A percentile compares a stretch with the other conserved stretches of the same genome.
Conservation (phyloP, 53 echinoderm and acorn worm genomes). For the Stichopus horrens region DNA sequence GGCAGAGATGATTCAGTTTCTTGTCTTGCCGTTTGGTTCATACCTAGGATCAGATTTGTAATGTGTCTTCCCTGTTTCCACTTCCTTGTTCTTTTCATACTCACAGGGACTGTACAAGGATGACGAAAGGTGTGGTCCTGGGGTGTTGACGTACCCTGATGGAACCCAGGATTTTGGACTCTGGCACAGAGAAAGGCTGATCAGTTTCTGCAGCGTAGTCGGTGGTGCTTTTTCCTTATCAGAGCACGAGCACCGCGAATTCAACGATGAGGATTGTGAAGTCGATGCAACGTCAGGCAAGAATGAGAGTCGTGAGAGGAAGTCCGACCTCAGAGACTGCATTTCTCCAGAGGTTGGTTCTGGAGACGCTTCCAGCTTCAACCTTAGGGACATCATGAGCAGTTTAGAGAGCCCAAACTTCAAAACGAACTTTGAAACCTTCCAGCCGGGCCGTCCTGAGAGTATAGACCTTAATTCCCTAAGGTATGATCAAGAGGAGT, state of each 20-base stretch:
- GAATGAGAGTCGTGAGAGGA: background rate
- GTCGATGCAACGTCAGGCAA: slow-evolving; percentile 10
- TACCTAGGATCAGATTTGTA: background rate
- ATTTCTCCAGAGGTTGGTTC: slow-evolving; percentile 51
- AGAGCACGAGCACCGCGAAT: slow-evolving; percentile 79
- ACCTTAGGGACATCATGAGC: slow-evolving; percentile 61
- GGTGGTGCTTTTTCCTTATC: slow-evolving; percentile 80
- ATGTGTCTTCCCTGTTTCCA: too few species aligned
- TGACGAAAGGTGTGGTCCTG: slow-evolving; percentile 86
- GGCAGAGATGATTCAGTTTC: background rate
- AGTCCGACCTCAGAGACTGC: background rate
- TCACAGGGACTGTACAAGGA: slow-evolving; percentile 87
- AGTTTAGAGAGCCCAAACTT: slow-evolving; percentile 59
- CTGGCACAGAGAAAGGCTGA: slow-evolving; percentile 81
- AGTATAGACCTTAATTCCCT: slow-evolving; percentile 84
- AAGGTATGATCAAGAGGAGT: slow-evolving; percentile 84
- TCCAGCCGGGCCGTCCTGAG: slow-evolving; percentile 67
- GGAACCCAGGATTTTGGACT: slow-evolving; percentile 79
- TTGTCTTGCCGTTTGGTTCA: background rate
- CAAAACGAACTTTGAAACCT: slow-evolving; percentile 65
- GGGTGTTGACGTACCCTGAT: slow-evolving; percentile 70
- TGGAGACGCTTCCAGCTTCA: slow-evolving; percentile 55
- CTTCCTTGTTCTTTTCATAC: background rate
- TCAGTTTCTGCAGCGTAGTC: slow-evolving; percentile 73
- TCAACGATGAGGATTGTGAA: slow-evolving; percentile 65